A percentile compares a stretch with the other conserved stretches of the same genome.
phyloP scores from a whole-genome alignment of 2,113 vertebrate genomes.

The Chamaea fasciata region DNA sequence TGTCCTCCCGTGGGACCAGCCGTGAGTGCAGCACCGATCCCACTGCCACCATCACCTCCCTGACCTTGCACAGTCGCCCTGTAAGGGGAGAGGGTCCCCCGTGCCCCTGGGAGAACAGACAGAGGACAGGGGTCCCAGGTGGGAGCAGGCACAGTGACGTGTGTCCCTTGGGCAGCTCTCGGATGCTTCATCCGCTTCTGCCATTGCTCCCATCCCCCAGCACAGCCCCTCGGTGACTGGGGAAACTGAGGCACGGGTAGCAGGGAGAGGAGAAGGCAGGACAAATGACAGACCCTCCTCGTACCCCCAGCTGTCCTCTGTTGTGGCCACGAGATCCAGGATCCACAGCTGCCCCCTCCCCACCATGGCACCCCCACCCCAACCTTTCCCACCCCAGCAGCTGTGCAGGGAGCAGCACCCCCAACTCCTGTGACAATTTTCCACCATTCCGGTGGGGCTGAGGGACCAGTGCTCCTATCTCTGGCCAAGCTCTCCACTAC shows the following conservation, averaged over 20 bases:
- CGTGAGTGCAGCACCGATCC: rapidly evolving
- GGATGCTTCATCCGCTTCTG: neutral
- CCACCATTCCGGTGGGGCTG: neutral
- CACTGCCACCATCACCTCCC: neutral
- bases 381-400: neutral
- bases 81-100: rapidly evolving
- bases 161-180: neutral
- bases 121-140: neutral
- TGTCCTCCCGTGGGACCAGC: rapidly evolving
- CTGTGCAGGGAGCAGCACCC: neutral
- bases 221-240: rapidly evolving
- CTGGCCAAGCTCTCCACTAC: neutral
- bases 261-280: neutral
- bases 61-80: neutral
- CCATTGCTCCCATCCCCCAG: neutral
- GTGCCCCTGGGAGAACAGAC: neutral
- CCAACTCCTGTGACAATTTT: rapidly evolving
- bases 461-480: neutral
- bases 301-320: no score
- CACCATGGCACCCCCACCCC: neutral
- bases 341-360: neutral
- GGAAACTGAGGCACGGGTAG: neutral
- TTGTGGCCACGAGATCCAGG: neutral
- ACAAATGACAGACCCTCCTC: neutral
- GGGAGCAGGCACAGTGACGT: neutral